Percentiles rank a stretch among this genome's conserved stretches.
These are phyloP conservation scores for Antidorcas marsupialis DNA, from an alignment of 2,113 vertebrate species.

Conservation along the genomic window DNA sequence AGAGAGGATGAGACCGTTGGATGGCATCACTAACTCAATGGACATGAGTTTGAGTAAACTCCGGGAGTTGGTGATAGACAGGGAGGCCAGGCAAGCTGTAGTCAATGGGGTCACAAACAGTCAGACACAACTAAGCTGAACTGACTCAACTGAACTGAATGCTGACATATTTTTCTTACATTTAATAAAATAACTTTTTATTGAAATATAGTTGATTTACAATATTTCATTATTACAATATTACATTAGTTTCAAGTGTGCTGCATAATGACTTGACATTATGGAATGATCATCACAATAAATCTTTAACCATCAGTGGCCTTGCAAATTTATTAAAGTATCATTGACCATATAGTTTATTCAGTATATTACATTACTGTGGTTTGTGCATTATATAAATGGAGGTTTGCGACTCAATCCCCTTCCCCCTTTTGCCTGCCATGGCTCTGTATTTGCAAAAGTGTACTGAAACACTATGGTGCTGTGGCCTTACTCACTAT, in stretches of 20 bases:
- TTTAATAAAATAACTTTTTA: background rate
- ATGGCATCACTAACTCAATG: background rate
- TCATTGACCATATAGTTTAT: background rate
- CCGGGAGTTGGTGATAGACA: background rate
- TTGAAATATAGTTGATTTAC: background rate
- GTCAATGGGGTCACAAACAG: background rate
- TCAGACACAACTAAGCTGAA: accelerated
- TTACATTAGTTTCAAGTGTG: background rate
- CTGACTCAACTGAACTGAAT: background rate
- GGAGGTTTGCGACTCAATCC: background rate
- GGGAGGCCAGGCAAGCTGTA: background rate
- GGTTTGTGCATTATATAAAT: background rate
- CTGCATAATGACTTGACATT: background rate
- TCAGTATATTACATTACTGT: background rate
- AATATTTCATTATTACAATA: background rate
- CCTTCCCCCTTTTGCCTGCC: background rate
- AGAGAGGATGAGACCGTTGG: background rate
- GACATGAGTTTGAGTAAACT: background rate
- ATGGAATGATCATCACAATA: background rate
- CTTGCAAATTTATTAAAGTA: background rate
- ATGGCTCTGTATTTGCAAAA: background rate
- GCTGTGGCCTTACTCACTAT: background rate
- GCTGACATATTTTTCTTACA: background rate
- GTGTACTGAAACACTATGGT: background rate
- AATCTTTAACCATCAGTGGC: background rate